Conservation (phyloP, 2,113 vertebrate species). For the Gambusia holbrooki region DNA sequence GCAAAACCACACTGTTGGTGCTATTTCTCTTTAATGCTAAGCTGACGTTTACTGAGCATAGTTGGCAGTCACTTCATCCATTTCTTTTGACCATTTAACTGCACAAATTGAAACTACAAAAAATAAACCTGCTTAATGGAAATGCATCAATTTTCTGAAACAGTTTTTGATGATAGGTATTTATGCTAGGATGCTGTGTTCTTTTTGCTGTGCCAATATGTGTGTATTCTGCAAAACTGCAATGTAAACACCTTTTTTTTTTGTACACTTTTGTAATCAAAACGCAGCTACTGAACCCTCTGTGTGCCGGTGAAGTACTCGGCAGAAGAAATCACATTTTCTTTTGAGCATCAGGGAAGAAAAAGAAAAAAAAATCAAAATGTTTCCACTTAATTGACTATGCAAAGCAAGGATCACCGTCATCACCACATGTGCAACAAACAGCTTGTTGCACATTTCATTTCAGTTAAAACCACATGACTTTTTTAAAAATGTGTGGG, state of each 20-base stretch:
- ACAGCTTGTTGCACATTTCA: conserved; percentile 11
- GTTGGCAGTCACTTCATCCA: background rate
- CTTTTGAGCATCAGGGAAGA: background rate
- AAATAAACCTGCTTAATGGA: no score
- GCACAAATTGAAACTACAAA: no score
- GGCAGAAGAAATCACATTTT: background rate
- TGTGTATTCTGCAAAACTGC: no score
- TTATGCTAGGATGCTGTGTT: no score
- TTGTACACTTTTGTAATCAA: no score
- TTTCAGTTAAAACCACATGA: conserved; percentile 1
- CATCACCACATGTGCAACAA: background rate
- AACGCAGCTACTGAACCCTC: no score
- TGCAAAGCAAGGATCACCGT: background rate
- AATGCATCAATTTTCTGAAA: no score
- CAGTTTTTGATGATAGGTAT: no score
- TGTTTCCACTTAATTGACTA: background rate
- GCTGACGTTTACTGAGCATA: background rate
- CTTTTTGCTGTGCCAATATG: no score
- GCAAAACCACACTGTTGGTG: background rate
- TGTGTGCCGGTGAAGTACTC: background rate
- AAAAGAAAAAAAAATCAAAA: background rate
- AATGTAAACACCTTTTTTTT: no score
- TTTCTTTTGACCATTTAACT: no score
- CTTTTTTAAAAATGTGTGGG: background rate
- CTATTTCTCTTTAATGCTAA: background rate